Evolutionary conservation across 2,888 invertebrate genomes (phyloP).

Genomic region (Romanomermis culicivorax): DNA sequence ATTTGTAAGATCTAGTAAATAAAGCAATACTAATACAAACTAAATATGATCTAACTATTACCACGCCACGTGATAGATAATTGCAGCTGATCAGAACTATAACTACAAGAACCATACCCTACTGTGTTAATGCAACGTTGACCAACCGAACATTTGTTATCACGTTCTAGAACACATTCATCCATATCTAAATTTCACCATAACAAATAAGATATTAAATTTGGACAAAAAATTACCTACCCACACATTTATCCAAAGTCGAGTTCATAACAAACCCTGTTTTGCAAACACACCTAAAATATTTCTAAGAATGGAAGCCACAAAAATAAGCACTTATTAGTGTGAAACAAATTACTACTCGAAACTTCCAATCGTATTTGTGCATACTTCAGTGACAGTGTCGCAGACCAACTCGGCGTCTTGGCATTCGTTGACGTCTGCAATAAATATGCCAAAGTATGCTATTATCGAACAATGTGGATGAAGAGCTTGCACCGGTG

Average conservation of each 20-base stretch:
- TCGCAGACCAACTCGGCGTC: neutral
- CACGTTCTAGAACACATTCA: constrained; percentile 23
- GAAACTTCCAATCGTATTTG: constrained; percentile 9
- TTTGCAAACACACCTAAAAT: constrained; percentile 9
- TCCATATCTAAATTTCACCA: constrained; percentile 24
- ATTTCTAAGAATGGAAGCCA: too few relatives aligned
- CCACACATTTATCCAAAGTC: constrained; percentile 1
- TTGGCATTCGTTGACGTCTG: constrained; percentile 11
- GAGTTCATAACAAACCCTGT: constrained; percentile 4
- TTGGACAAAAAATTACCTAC: constrained; percentile 1
- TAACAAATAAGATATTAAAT: neutral
- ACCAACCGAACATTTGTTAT: constrained; percentile 20
- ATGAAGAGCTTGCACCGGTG: too few relatives aligned
- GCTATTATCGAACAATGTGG: too few relatives aligned
- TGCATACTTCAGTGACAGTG: constrained; percentile 3
- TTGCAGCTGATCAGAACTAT: neutral
- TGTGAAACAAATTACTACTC: too few relatives aligned
- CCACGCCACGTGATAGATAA: too few relatives aligned
- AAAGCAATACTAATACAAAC: neutral
- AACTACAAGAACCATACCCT: constrained; percentile 9
- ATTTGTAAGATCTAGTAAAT: constrained; percentile 58
- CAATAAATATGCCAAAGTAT: neutral
- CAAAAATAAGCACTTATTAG: too few relatives aligned
- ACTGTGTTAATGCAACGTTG: constrained; percentile 27
- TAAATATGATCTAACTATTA: too few relatives aligned